Evolutionary conservation across 2,113 vertebrate genomes (phyloP), one percentile per base, ranked within the genome.

Genomic region (Oostethus manadensis): DNA sequence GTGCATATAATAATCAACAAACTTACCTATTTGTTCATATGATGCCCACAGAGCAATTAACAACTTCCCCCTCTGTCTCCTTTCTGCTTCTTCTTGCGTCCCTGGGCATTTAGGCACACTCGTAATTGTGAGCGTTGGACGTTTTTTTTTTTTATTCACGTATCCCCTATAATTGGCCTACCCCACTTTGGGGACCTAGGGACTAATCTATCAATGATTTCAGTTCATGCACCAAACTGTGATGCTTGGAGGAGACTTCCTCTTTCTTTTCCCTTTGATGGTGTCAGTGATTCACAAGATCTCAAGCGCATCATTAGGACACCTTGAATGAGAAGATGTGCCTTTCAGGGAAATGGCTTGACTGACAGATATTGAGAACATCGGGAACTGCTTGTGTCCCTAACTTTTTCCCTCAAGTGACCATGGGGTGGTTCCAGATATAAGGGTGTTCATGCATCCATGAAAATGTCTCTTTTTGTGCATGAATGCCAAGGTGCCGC

Each of bases 351-450:
- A 66, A 76, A 77, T 64, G 65, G 47, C 71, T 42, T 9, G 65
- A 78, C 74, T 84, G 79, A 83, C 77, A 86, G 84, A 70, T 86
- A 87, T n/a, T 88, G 84, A 86, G 61, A 81, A 77, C 71, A 70
- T 73, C 35, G 29, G 63, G 70, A 71, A 77, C 64, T 54, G 61
- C 58, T 77, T 72, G 51, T 76, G 46, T 73, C 66, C 69, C 64
- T 54, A 80, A 71, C 70, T 73, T 71, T 74, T 55, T 67, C 38
- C 38, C 38, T 14, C 38, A 35, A 58, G 68, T 66, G 33, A 46
- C 59, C 56, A 58, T 11, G 59, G 67, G 66, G 56, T 64, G 33
- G 44, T 57, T 9, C 33, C 51, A 69, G 64, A 62, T 45, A 63
- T 35, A 55, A 22, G 10, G 40, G 40, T 59, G 62, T 38, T 43